Conservation (phyloP, 2,113 vertebrate species). For the Hylia prasina region DNA sequence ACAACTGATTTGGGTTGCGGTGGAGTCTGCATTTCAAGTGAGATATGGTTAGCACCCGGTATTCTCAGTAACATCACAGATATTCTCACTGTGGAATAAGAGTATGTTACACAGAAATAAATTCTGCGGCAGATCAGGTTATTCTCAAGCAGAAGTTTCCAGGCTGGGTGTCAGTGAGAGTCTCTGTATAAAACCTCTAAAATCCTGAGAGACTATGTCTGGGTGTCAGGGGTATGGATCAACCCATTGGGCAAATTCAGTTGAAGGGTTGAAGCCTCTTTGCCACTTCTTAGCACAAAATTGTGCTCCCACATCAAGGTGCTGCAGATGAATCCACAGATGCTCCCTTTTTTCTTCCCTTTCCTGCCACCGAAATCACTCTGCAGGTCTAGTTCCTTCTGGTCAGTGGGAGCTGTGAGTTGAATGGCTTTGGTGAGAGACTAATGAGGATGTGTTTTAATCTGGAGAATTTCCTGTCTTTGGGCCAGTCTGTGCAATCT, state of each 20-base stretch:
- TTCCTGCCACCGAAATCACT: not conserved
- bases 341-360: not conserved
- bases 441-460: not conserved
- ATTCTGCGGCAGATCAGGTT: not conserved
- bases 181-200: not conserved
- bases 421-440: not conserved
- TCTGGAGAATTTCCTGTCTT: not conserved
- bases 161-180: not conserved
- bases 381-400: not conserved
- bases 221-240: not conserved
- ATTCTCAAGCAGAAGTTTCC: not conserved
- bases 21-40: not conserved
- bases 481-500: not conserved
- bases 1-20: not conserved
- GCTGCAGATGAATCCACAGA: not conserved
- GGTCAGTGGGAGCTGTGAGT: not conserved
- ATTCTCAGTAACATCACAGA: not conserved
- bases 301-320: not conserved
- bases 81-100: not conserved
- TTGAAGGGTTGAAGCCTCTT: not conserved
- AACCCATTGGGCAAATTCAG: not conserved
- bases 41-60: not conserved
- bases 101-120: not conserved
- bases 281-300: not conserved
- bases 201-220: not conserved